phyloP scores from a whole-genome alignment of 2,113 vertebrate genomes.

The Peromyscus californicus region DNA sequence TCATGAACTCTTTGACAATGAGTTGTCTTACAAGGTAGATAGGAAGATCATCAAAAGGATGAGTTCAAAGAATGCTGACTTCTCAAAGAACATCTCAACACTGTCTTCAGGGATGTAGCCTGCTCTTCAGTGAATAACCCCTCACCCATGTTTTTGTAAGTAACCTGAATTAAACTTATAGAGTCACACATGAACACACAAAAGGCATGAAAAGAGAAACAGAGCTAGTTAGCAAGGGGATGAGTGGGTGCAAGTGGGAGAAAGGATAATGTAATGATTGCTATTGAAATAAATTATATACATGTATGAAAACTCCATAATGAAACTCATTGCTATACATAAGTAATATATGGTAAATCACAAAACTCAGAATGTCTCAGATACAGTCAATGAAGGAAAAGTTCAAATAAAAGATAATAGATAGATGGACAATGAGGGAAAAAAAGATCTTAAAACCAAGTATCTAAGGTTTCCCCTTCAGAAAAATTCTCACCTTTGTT shows the following conservation, averaged over 20 bases:
- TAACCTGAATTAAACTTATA: too few species aligned
- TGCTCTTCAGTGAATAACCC: too few species aligned
- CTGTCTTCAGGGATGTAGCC: neutral
- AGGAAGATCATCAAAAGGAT: neutral
- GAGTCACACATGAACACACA: neutral
- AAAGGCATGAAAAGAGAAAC: neutral
- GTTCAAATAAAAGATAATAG: too few species aligned
- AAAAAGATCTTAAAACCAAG: neutral
- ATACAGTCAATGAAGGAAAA: neutral
- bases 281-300: too few species aligned
- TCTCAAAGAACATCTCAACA: neutral
- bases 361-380: neutral
- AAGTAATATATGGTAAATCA: neutral
- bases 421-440: neutral
- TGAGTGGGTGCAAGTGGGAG: too few species aligned
- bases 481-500: conserved; percentile 5
- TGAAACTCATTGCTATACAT: neutral
- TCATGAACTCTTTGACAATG: neutral
- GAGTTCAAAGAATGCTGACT: neutral
- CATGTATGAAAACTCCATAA: neutral
- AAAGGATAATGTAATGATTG: too few species aligned
- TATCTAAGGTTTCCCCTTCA: neutral
- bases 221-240: neutral
- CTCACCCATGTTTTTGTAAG: neutral
- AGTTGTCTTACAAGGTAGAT: conserved; percentile 8